Base-by-base conservation (phyloP, 2,888 invertebrate species). In the Anarsia innoxiella region DNA sequence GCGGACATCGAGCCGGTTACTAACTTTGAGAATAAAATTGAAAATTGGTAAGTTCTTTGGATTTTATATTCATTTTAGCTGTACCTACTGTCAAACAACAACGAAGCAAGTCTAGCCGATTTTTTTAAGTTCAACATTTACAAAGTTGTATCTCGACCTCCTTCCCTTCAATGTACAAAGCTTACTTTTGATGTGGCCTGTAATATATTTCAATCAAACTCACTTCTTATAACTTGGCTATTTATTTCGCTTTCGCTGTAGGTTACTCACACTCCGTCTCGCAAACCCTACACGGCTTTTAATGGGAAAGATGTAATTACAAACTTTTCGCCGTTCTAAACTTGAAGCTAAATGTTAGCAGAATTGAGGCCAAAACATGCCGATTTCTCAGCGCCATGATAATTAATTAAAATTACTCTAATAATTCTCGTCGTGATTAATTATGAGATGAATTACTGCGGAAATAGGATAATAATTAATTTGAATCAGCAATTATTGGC, bases 301-400 rank as follows among this genome's bases (percentile, higher is more conserved):
- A 58, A 56, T 59, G 53, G 51, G 55, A 57, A 55, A 56, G 41
- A 51, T 53, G 48, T 59, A 59, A 57, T 59, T 55, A 59, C 44
- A 48, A 59, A 59, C 52, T 57, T 57, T 39, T 37, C 34, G 28
- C 41, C 29, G 45, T 53, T 46, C 42, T 42, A 35, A 50, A 46
- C 28, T n/a, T n/a, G n/a, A n/a, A n/a, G 19, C 23, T 29, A 31
- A 12, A 19, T 19, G 19, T 37, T 15, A 15, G 13, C 16, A 12
- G 12, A 27, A 28, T 28, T 15, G 31, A 31, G 31, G 27, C n/a
- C 12, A 37, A 32, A 28, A 28, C 32, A n/a, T 27, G 23, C n/a
- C 19, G 23, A 32, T 32, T 37, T 19, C 23, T 37, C 6, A 26
- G n/a, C 5, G 6, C 9, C 23, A 5, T 23, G 12, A n/a, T 32